Conservation (phyloP, 92 coral and sea anemone genomes). For the Siderastrea radians region DNA sequence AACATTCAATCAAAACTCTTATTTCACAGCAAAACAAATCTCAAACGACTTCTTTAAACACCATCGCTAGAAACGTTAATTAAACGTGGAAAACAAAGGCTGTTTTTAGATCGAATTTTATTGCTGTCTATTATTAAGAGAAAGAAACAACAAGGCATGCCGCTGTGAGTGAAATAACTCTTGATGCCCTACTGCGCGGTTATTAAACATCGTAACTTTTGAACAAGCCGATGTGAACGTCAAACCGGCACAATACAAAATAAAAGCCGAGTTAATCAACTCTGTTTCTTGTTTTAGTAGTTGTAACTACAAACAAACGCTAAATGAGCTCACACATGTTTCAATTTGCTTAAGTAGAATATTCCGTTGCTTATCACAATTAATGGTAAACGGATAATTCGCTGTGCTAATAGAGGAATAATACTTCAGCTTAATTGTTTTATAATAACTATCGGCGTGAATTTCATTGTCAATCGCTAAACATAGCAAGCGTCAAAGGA, state of each 20-base stretch:
- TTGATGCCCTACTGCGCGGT: constrained; percentile 46
- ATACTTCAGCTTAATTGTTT: constrained; percentile 44
- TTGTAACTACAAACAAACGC: neutral
- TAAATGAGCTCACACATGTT: constrained; percentile 2
- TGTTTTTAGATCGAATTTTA: constrained; percentile 22
- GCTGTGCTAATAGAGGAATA: constrained; percentile 44
- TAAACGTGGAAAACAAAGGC: constrained; percentile 39
- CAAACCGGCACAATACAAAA: constrained; percentile 11
- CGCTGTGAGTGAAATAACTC: constrained; percentile 42
- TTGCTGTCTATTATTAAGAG: constrained; percentile 40
- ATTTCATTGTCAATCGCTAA: constrained; percentile 44
- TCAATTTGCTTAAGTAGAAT: constrained; percentile 23
- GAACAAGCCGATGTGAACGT: constrained; percentile 48
- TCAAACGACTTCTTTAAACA: constrained; percentile 16
- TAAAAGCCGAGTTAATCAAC: neutral
- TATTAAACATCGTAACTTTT: constrained; percentile 55
- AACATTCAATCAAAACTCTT: constrained; percentile 24
- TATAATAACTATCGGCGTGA: constrained; percentile 59
- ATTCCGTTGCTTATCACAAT: constrained; percentile 6
- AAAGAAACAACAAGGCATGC: constrained; percentile 34
- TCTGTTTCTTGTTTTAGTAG: neutral
- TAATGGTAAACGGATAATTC: constrained; percentile 45
- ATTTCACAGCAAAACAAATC: constrained; percentile 23
- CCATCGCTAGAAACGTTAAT: constrained; percentile 50
- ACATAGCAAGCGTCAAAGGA: constrained; percentile 9